Conservation (phyloP, 2,113 vertebrate species). For the Pedetes capensis region DNA sequence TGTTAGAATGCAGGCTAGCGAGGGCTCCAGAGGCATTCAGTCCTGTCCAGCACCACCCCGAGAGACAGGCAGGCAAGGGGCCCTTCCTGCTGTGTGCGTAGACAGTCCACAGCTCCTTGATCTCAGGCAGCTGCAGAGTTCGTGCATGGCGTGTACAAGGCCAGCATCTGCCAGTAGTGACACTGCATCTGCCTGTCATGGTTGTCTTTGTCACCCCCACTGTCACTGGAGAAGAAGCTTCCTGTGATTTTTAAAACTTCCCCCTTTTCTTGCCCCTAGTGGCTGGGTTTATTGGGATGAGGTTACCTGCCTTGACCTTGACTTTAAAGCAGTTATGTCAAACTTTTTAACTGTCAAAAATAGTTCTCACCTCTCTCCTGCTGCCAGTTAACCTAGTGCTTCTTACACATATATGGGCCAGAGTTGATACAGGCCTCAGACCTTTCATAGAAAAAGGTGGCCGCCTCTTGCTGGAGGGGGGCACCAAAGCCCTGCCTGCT, state of each 20-base stretch:
- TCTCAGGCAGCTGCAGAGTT: neutral
- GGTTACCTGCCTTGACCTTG: neutral
- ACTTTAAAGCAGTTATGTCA: neutral
- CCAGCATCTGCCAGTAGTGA: neutral
- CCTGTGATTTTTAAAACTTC: neutral
- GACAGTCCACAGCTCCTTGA: too few relatives aligned
- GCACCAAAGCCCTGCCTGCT: too few relatives aligned
- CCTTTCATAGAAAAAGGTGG: neutral
- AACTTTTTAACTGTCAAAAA: neutral
- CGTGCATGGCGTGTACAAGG: neutral
- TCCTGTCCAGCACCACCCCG: neutral
- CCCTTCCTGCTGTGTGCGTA: too few relatives aligned
- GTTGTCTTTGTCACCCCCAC: too few relatives aligned
- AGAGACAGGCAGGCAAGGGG: too few relatives aligned
- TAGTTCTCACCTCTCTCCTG: neutral
- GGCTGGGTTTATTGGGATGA: neutral
- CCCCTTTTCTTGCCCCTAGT: neutral
- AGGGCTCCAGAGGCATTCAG: neutral
- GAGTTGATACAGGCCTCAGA: neutral
- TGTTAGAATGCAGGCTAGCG: fast-evolving
- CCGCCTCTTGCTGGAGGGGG: too few relatives aligned
- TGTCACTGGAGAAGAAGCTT: neutral
- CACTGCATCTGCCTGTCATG: fast-evolving
- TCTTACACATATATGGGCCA: neutral
- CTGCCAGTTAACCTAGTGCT: neutral